Base-by-base conservation (phyloP, 35 echinoderm and acorn worm species). In the Lytechinus variegatus region DNA sequence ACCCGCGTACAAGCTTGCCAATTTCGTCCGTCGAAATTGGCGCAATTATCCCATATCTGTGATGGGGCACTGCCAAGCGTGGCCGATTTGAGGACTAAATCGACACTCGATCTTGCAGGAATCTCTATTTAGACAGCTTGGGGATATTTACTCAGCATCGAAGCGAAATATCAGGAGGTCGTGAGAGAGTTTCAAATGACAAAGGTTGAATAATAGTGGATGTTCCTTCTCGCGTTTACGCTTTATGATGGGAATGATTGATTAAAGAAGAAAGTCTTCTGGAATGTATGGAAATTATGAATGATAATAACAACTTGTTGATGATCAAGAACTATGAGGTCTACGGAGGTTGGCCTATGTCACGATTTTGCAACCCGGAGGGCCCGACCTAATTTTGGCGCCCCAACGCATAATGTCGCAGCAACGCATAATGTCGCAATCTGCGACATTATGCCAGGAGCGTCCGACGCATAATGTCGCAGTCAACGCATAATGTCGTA, bases 81-180 rank as follows among this genome's bases (percentile, higher is more conserved):
- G 66, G 66, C 66, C 66, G 16, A 79, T 79, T 79, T 79, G 14
- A 24, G 19, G 66, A 79, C 66, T 79, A 79, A 79, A 79, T n/a
- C 66, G 66, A 79, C 66, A 79, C 19, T 79, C 66, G 66, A 79
- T 79, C 66, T 79, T 79, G 66, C 66, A 6, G 66, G 66, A 24
- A 79, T 79, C 66, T 24, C 66, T 79, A 79, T 79, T 79, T 79
- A 79, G 66, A 79, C 66, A 79, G 66, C 66, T 79, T 79, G 16
- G 19, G n/a, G 66, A 24, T 79, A 79, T 79, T 79, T 79, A 79
- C 66, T 79, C 66, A 79, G 66, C 66, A n/a, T 24, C 66, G 66
- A 24, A 24, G 66, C 12, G 19, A 79, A 79, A 79, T 79, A 79
- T 79, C 66, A 79, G 19, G 66, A 24, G 66, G 66, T n/a, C 66